phyloP scores from a whole-genome alignment of 1,140 invertebrate species.

The Drosophila ananassae region DNA sequence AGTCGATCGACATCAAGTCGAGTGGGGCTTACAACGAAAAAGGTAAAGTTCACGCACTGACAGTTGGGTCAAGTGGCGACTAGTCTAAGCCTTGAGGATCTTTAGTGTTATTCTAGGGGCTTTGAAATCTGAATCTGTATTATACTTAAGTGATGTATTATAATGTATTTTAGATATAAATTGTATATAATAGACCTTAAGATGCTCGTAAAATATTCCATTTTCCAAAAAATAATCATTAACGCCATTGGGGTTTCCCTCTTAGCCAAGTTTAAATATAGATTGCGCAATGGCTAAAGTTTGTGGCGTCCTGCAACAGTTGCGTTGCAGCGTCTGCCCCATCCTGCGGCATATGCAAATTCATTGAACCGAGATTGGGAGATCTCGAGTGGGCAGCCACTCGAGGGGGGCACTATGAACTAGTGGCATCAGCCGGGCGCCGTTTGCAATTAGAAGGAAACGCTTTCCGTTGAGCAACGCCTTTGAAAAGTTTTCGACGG shows the following conservation, averaged over 20 bases:
- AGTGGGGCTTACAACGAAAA: constrained; percentile 72
- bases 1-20: constrained; percentile 78
- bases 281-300: constrained; percentile 64
- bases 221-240: not conserved
- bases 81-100: not conserved
- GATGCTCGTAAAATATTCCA: not conserved
- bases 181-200: no score
- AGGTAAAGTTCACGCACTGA: constrained; percentile 47
- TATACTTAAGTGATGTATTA: no score
- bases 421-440: constrained; percentile 42
- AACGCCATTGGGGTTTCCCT: not conserved
- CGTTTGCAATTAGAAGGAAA: constrained; percentile 70
- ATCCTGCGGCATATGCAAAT: constrained; percentile 57
- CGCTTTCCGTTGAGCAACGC: constrained; percentile 59
- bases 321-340: not conserved
- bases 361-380: constrained; percentile 57
- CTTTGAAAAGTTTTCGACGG: constrained; percentile 46
- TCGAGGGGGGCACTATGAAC: constrained; percentile 52
- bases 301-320: constrained; percentile 42
- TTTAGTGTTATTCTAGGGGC: not conserved
- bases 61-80: not conserved
- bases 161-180: no score
- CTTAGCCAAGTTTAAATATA: constrained; percentile 30
- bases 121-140: no score
- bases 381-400: constrained; percentile 43